Percentiles rank a stretch among this genome's conserved stretches.
phyloP scores from a whole-genome alignment of 2,888 invertebrate species.

The Pediacus dermestoides region DNA sequence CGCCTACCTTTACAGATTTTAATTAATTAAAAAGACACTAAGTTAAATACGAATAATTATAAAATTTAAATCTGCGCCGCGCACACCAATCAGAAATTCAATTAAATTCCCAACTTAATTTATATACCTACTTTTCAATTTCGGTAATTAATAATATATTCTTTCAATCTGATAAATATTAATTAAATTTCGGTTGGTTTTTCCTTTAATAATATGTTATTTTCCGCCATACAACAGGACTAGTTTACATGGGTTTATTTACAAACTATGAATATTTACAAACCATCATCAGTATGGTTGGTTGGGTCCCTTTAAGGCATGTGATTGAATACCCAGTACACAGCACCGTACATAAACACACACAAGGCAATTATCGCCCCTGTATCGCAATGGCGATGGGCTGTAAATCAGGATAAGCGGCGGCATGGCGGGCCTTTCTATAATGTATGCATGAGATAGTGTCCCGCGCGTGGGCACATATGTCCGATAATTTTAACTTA shows the following conservation, averaged over 20 bases:
- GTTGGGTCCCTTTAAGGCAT: too few relatives aligned
- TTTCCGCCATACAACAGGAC: too few relatives aligned
- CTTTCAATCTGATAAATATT: too few relatives aligned
- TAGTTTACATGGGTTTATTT: too few relatives aligned
- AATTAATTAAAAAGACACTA: conserved; percentile 19
- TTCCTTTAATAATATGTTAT: too few relatives aligned
- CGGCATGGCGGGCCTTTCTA: conserved; percentile 18
- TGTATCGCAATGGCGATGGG: too few relatives aligned
- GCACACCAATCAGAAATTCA: conserved; percentile 6
- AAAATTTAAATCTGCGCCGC: conserved; percentile 5
- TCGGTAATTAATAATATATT: too few relatives aligned
- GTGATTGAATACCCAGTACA: too few relatives aligned
- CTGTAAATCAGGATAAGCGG: conserved; percentile 41
- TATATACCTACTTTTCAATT: conserved; percentile 2
- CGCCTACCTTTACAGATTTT: conserved; percentile 17
- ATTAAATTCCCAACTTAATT: conserved; percentile 7
- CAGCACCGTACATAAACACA: too few relatives aligned
- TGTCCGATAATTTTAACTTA: conserved; percentile 45
- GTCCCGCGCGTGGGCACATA: conserved; percentile 38
- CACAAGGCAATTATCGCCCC: conserved; percentile 24
- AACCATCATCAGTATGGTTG: too few relatives aligned
- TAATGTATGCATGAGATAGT: conserved; percentile 39
- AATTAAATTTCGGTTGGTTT: too few relatives aligned
- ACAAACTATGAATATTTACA: too few relatives aligned
- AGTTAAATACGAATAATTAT: conserved; percentile 12